Evolutionary conservation across 2,113 vertebrate genomes (phyloP).

Genomic region (Monarcha castaneiventris): DNA sequence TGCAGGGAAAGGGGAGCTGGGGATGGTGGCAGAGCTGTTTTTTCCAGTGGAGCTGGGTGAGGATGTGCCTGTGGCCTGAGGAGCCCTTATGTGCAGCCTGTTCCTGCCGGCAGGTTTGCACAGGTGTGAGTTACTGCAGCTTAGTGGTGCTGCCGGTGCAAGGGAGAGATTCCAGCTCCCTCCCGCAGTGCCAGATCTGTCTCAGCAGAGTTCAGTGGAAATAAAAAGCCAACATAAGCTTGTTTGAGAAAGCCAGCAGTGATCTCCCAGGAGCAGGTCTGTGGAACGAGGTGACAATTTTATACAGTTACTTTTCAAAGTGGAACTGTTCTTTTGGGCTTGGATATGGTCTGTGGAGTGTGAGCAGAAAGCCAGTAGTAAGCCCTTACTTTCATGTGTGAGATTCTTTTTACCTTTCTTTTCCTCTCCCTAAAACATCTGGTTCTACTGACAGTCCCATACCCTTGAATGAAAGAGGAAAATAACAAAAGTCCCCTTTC

Average conservation of each 20-base stretch:
- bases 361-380: constrained; percentile 36
- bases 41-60: background rate
- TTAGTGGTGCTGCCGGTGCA: constrained; percentile 1
- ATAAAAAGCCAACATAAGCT: constrained; percentile 24
- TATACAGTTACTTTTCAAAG: constrained; percentile 35
- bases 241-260: background rate
- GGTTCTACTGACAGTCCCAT: background rate
- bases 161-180: constrained; percentile 29
- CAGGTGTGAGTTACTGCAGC: constrained; percentile 18
- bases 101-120: background rate
- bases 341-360: background rate
- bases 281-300: constrained; percentile 57
- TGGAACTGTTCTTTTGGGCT: constrained; percentile 32
- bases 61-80: background rate
- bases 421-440: background rate
- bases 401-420: background rate
- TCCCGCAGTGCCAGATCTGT: background rate
- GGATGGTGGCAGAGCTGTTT: background rate
- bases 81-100: background rate
- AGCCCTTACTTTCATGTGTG: background rate
- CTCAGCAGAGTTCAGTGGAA: background rate
- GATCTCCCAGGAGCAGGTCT: background rate
- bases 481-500: background rate
- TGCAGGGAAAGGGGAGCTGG: background rate
- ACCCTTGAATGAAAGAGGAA: background rate